Evolutionary conservation across 2,113 vertebrate genomes (phyloP).

Genomic region (Tylochromis polylepis): DNA sequence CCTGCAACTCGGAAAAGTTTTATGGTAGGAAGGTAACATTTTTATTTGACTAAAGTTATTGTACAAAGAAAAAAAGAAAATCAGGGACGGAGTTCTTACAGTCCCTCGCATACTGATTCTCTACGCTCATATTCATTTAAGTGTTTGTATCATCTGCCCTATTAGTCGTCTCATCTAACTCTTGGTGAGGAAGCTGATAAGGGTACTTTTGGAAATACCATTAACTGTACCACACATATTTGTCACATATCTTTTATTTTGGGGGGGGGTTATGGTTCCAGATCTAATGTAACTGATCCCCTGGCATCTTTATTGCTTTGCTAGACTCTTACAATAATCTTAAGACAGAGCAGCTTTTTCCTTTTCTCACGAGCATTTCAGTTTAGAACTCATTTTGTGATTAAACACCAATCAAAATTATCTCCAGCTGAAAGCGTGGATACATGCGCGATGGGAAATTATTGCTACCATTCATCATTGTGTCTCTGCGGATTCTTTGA

Average conservation of each 20-base stretch:
- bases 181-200: background rate
- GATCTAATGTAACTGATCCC: background rate
- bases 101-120: background rate
- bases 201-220: background rate
- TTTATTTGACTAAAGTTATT: background rate
- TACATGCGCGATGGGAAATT: background rate
- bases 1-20: background rate
- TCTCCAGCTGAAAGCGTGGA: background rate
- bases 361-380: background rate
- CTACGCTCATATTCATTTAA: background rate
- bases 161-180: background rate
- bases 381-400: background rate
- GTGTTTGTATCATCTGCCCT: background rate
- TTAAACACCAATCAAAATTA: background rate
- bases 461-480: conserved; percentile 6
- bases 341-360: background rate
- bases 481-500: conserved; percentile 10
- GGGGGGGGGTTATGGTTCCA: background rate
- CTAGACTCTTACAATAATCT: background rate
- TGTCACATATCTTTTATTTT: background rate
- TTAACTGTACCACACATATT: background rate
- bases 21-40: background rate
- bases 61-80: background rate
- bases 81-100: too few species aligned
- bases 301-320: background rate